Evolutionary conservation across 1,140 invertebrate genomes (phyloP).

Genomic region (Propsilocerus akamusi): DNA sequence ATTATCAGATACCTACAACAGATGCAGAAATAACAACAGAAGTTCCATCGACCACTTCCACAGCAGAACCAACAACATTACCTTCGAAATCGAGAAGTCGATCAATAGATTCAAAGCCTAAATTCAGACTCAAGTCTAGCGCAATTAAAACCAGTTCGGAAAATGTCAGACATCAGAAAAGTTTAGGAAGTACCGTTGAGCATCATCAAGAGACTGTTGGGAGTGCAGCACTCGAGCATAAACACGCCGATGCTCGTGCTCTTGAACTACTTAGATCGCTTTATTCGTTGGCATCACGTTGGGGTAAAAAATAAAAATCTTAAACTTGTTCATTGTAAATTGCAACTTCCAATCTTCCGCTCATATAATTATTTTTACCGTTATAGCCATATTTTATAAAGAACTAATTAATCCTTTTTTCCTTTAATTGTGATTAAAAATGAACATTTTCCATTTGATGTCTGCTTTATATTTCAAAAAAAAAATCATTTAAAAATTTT

Average conservation of each 20-base stretch:
- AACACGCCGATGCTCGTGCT: conserved; percentile 46
- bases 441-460: too few relatives aligned
- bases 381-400: too few relatives aligned
- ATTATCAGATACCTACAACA: neutral
- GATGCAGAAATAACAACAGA: neutral
- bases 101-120: neutral
- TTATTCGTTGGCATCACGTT: conserved; percentile 51
- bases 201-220: conserved; percentile 12
- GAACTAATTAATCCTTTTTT: too few relatives aligned
- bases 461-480: too few relatives aligned
- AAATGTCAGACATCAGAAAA: conserved; percentile 4
- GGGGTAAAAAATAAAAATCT: neutral
- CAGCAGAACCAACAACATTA: neutral
- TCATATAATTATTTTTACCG: too few relatives aligned
- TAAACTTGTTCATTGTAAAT: too few relatives aligned
- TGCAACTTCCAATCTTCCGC: too few relatives aligned
- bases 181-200: conserved; percentile 8
- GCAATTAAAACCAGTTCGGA: conserved; percentile 4
- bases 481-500: too few relatives aligned
- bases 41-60: neutral
- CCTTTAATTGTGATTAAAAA: too few relatives aligned
- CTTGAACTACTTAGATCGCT: conserved; percentile 61
- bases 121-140: conserved; percentile 7
- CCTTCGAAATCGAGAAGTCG: neutral
- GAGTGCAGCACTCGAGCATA: conserved; percentile 5